These are phyloP conservation scores for Papilio helenus DNA, from an alignment of 1,140 invertebrate genomes.

Conservation along the genomic window DNA sequence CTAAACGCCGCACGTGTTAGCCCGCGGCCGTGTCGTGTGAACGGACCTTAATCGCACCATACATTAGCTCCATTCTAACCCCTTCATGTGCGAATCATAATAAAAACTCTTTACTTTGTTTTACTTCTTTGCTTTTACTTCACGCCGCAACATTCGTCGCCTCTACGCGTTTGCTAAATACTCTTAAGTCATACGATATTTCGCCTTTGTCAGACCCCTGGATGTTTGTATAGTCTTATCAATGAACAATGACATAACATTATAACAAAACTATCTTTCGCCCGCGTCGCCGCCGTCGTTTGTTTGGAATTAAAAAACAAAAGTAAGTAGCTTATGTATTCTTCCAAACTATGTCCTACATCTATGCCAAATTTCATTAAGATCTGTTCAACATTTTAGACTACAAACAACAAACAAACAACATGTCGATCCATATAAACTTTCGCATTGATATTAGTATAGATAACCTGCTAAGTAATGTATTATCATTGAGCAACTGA, in stretches of 20 bases:
- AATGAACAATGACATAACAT: background rate
- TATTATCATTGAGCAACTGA: background rate
- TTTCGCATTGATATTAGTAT: too few relatives aligned
- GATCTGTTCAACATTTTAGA: too few relatives aligned
- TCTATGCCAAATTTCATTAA: too few relatives aligned
- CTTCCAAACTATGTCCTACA: too few relatives aligned
- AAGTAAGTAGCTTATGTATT: too few relatives aligned
- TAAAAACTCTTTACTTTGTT: constrained; percentile 28
- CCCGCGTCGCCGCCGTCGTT: too few relatives aligned
- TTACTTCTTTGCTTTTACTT: background rate
- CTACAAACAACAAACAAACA: too few relatives aligned
- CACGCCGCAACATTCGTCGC: background rate
- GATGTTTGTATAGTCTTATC: too few relatives aligned
- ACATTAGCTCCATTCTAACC: constrained; percentile 37
- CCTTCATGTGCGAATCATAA: constrained; percentile 31
- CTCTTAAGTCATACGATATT: background rate
- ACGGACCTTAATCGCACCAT: constrained; percentile 52
- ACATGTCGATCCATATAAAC: too few relatives aligned
- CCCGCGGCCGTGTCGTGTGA: constrained; percentile 49
- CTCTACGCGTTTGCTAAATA: background rate
- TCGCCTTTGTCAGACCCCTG: background rate
- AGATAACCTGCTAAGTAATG: too few relatives aligned
- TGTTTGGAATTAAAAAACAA: too few relatives aligned
- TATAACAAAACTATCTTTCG: background rate
- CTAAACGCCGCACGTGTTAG: constrained; percentile 44